Evolutionary conservation across 2,113 vertebrate genomes (phyloP).

Genomic region (Lasiurus cinereus): DNA sequence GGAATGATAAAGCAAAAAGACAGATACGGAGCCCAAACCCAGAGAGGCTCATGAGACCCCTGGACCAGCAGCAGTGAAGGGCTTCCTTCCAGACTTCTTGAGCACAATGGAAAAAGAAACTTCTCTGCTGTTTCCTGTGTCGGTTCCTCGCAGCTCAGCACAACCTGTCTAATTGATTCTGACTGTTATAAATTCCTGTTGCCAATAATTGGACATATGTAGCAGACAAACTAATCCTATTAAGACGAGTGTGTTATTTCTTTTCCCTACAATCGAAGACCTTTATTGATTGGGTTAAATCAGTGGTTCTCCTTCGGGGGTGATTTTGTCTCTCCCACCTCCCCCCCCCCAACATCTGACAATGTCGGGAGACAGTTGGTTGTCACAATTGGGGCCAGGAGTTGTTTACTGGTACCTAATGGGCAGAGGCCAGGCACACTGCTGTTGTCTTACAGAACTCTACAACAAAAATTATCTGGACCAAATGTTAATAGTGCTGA

Average conservation of each 20-base stretch:
- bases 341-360: background rate
- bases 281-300: background rate
- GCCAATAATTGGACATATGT: background rate
- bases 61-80: background rate
- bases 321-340: background rate
- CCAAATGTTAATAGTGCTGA: background rate
- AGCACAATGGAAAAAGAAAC: background rate
- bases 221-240: background rate
- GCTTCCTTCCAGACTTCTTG: background rate
- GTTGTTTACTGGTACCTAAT: rapidly evolving
- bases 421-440: background rate
- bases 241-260: background rate
- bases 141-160: background rate
- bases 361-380: background rate
- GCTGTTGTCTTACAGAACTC: background rate
- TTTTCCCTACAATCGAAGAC: background rate
- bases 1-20: background rate
- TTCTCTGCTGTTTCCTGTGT: background rate
- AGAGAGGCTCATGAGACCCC: rapidly evolving
- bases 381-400: rapidly evolving
- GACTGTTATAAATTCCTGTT: background rate
- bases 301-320: background rate
- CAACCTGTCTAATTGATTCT: slow-evolving; percentile 2
- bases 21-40: rapidly evolving
- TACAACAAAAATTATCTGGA: background rate